Evolutionary conservation across 2,888 invertebrate species (phyloP), one percentile per base, ranked within the genome.

Genomic region (Noctua fimbriata): DNA sequence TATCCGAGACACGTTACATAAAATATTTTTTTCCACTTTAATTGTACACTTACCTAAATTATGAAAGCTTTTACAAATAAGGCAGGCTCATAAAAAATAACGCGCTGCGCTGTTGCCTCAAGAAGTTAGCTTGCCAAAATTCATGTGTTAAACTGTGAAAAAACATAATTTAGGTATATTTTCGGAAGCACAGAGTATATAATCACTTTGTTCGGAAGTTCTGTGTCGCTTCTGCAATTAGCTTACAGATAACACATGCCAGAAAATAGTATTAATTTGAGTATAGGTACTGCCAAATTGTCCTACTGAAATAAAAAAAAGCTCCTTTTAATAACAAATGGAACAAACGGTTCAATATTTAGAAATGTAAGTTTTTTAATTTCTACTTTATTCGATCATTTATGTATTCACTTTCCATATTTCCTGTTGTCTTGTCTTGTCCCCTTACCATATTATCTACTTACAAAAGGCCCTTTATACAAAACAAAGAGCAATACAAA

Each of bases 11-110:
- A 44, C 49, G n/a, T 69, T n/a, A 28, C 18, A 76, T 67, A n/a
- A 65, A 70, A 36, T 70, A 44, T 67, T 71, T 58, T 32, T 21
- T 55, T 60, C 66, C 5, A 52, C 14, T 21, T 28, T 18, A 28
- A 6, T 79, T 28, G 65, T 47, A 49, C 3, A 69, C 36, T 49
- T 21, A 28, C 44, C 24, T n/a, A 32, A 69, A 24, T 76, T 69
- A 49, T 36, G 3, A 81, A 75, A 65, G 21, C 49, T 41, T 1
- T 65, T 7, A 14, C n/a, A 58, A 82, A 70, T 58, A 82, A 21
- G 9, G n/a, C 5, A 21, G 44, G 32, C 52, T 65, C 32, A 14
- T 58, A 47, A 65, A 32, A 41, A 70, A 44, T 49, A 82, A 12
- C 47, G n/a, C 47, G n/a, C 28, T 32, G 21, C 47, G 28, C n/a